Evolutionary conservation across 2,888 invertebrate genomes (phyloP).

Genomic region (Rhamphomyia laevipes): DNA sequence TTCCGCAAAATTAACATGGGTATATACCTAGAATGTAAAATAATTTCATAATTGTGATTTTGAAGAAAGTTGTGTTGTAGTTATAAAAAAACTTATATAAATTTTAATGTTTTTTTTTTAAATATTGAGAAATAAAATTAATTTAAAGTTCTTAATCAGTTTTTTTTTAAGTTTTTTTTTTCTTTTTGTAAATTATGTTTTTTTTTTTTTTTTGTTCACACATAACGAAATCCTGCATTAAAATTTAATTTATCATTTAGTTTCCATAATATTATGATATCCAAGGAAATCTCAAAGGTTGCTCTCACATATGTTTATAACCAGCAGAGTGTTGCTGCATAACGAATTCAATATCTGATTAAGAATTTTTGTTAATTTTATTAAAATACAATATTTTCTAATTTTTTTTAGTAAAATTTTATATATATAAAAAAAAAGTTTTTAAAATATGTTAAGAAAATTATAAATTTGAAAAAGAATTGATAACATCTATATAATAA

Average conservation of each 20-base stretch:
- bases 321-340: too few relatives aligned
- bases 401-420: background rate
- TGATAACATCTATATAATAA: background rate
- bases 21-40: conserved; percentile 36
- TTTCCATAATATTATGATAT: too few relatives aligned
- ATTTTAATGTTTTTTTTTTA: background rate
- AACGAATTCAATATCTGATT: too few relatives aligned
- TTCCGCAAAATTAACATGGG: conserved; percentile 39
- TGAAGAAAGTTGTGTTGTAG: background rate
- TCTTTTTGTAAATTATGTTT: background rate
- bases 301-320: too few relatives aligned
- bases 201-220: too few relatives aligned
- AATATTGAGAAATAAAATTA: background rate
- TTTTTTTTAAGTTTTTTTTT: background rate
- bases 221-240: too few relatives aligned
- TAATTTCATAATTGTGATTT: conserved; percentile 13
- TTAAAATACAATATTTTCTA: background rate
- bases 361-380: background rate
- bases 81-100: background rate
- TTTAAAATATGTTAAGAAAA: background rate
- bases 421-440: background rate
- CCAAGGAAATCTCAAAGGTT: too few relatives aligned
- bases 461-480: background rate
- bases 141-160: background rate
- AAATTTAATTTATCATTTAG: too few relatives aligned